Base-by-base conservation (phyloP, 2,888 invertebrate species). In the Abrostola triplasia region DNA sequence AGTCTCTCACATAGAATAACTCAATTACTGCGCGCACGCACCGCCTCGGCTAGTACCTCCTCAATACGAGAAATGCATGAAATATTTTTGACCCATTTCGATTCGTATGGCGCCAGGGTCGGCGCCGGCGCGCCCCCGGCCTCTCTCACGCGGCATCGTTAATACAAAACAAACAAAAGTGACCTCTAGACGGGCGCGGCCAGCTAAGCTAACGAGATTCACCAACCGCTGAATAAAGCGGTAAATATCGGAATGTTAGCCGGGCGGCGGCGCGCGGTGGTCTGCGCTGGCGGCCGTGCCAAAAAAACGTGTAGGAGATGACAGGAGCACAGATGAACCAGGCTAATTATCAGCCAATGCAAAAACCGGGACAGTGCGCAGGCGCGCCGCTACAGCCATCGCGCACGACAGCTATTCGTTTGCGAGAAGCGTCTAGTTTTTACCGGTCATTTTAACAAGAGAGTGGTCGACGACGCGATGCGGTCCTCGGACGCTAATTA, bases 151-250 rank as follows among this genome's bases (percentile, higher is more conserved):
- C 89, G 88, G 88, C 88, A 87, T 92, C 93, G 90, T 92, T 93
- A 92, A 88, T 92, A 93, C 89, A 94, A 94, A 94, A 94, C 93
- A 94, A 94, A 94, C 93, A 94, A 92, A 90, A 94, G 81, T 92
- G 92, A 93, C 92, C 93, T 91, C 90, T 90, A 90, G 92, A 88
- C 92, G 90, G 90, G 85, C 89, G 85, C 89, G 88, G 85, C 78
- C 75, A 73, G 88, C 89, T 81, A 76, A 87, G 88, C 90, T 93
- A 93, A 93, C 93, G 92, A 93, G 93, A 93, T 94, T 92, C 93
- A 93, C 93, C 88, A 93, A 91, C 88, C 89, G 87, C 85, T 85
- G 92, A 90, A 93, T 93, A 92, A 93, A 93, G 93, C 93, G 93
- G 93, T 94, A 94, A 93, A 93, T 92, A 93, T 92, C 88, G 90